Evolutionary conservation across 2,888 invertebrate species (phyloP), one percentile per base, ranked within the genome.

Genomic region (Venusia cambrica): DNA sequence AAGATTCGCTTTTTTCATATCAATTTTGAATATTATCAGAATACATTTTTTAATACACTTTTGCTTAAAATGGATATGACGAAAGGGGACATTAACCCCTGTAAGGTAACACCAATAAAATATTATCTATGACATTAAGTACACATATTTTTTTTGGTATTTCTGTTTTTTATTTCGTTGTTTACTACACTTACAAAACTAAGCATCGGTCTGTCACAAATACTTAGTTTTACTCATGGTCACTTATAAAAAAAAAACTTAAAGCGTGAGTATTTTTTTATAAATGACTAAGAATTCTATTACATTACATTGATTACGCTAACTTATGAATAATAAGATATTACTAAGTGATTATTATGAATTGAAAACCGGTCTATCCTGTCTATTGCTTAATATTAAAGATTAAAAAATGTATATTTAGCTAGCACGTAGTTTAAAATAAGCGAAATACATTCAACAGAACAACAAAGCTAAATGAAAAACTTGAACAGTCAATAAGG

Each of bases 311-410:
- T 79, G 63, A 72, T 81, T 79, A 83, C 55, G 50, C 75, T 84
- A 76, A 74, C 78, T 84, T 84, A 84, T 68, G 55, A 49, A 59
- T 65, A n/a, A n/a, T 69, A 74, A 67, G 64, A 73, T 78, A 76
- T 72, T 78, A 71, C 61, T 72, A 70, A 74, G 74, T 81, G 79
- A 51, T 71, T 72, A 68, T 79, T 71, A 85, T 29, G 18, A 28
- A 85, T 83, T 81, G 74, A 87, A 87, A 88, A 85, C 87, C 83
- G 85, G 87, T 79, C 81, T 88, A 88, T 88, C 87, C 64, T 87
- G 87, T 67, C 87, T 87, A 88, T 63, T 39, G 43, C 74, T 84
- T 79, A 84, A 62, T 31, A 66, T 70, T 81, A 84, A n/a, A 68
- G 74, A 68, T 54, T 70, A 71, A 78, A 73, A 77, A 81, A 71